Evolutionary conservation across 1,140 invertebrate species (phyloP), one percentile per base, ranked within the genome.

Genomic region (Ips typographus): DNA sequence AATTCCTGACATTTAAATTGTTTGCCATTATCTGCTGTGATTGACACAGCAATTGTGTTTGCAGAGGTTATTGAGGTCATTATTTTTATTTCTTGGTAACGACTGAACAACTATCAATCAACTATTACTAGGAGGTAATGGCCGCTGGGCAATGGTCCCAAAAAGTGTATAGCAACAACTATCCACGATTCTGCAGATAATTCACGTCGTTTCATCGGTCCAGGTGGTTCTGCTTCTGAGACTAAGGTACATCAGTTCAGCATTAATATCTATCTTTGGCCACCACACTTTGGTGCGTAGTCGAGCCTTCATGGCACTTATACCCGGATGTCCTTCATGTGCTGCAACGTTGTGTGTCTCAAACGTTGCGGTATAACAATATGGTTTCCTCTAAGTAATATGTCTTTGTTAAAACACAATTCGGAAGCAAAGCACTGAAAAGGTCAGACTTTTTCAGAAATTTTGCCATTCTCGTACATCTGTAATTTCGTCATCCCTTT

Each of bases 281-380:
- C 83, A 87, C 82, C 82, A 87, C 6, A 85, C 77, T 72, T 86
- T 83, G 5, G 73, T 76, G n/a, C 84, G 60, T 2, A 86, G 78
- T 22, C 84, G 52, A 0, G 76, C 70, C 75, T 88, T 88, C 84
- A 87, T 88, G 0, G 75, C 77, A 0, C 80, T 80, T 4, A 85
- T 81, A 3, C 85, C 84, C 2, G 80, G 78, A 72, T 87, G 85
- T 2, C 78, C 81, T 73, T 81, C 75, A 42, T 85, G 84, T 79
- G 82, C 87, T 80, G 81, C 86, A n/a, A n/a, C n/a, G n/a, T n/a
- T n/a, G n/a, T n/a, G 39, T 70, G 41, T 22, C 76, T 57, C 4
- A 82, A 57, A 5, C 5, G 7, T 4, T 5, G 39, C 6, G 68
- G 61, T 2, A 70, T 70, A 40, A 70, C 61, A 2, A 70, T 64